A percentile compares a stretch with the other conserved stretches of the same genome.
Conservation (phyloP, 2,888 invertebrate genomes). For the Pherbina coryleti region DNA sequence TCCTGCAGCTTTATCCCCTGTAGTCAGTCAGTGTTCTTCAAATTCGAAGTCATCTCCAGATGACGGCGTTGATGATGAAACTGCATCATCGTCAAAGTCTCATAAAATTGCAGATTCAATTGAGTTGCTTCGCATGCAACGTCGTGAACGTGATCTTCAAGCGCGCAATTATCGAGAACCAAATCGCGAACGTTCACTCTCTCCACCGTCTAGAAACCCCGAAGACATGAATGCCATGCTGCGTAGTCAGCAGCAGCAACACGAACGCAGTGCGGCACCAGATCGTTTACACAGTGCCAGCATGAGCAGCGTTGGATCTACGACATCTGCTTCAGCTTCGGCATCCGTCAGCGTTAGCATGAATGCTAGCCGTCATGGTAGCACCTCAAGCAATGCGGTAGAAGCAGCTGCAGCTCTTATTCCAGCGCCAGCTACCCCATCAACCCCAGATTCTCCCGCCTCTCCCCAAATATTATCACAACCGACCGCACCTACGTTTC, state of each 20-base stretch:
- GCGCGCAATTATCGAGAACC: slow-evolving; percentile 50
- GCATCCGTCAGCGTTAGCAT: slow-evolving; percentile 52
- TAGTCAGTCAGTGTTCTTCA: not conserved
- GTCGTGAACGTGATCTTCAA: slow-evolving; percentile 47
- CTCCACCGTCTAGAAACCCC: slow-evolving; percentile 49
- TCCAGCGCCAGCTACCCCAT: not conserved
- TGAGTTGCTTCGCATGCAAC: slow-evolving; percentile 59
- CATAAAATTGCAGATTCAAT: slow-evolving; percentile 57
- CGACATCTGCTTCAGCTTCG: slow-evolving; percentile 45
- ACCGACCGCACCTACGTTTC: slow-evolving; percentile 55
- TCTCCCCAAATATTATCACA: slow-evolving; percentile 26
- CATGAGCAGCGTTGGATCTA: slow-evolving; percentile 59
- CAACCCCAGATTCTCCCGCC: slow-evolving; percentile 4
- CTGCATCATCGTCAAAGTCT: slow-evolving; percentile 46
- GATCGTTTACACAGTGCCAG: slow-evolving; percentile 61
- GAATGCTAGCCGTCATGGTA: slow-evolving; percentile 55
- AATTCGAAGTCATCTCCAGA: slow-evolving; percentile 40
- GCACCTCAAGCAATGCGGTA: slow-evolving; percentile 56
- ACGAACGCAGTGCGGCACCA: slow-evolving; percentile 60
- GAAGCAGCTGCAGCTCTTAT: slow-evolving; percentile 24
- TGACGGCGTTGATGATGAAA: slow-evolving; percentile 31
- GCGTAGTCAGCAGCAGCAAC: slow-evolving; percentile 33
- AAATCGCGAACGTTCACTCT: slow-evolving; percentile 55
- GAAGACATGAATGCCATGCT: slow-evolving; percentile 28
- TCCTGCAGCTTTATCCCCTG: not conserved